Evolutionary conservation across 2,113 vertebrate genomes (phyloP), one percentile per base, ranked within the genome.

Genomic region (Axis porcinus): DNA sequence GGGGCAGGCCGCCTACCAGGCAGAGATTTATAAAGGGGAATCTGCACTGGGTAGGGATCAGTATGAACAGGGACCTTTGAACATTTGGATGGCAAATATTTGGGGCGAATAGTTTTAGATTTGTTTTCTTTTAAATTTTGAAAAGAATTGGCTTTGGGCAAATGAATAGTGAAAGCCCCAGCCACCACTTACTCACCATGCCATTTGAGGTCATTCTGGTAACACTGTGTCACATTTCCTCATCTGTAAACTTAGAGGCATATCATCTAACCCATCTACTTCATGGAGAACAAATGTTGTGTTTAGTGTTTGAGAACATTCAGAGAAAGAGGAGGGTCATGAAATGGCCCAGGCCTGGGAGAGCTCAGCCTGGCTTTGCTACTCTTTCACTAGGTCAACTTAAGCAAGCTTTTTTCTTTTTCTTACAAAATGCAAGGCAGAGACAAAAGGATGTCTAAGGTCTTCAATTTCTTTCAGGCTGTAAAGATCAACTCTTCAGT

Each of bases 291-390:
- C 89, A 95, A 97, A 88, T 54, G 17, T 8, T 67, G 55, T 52
- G 25, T 70, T 95, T 47, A 97, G 55, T 97, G 54, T 97, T 96
- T 92, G 86, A 90, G 81, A 97, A 96, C 84, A 92, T 57, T 21
- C 14, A 85, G 58, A 58, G 79, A 87, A 86, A 94, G 67, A 74
- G 14, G 76, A 36, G 54, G 23, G 12, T 50, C 33, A 54, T 83
- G 91, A 62, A 60, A 79, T 30, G 36, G 57, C 52, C 16, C 5
- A 13, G 79, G n/a, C 54, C 76, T 43, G 52, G 55, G 27, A 91
- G 52, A 84, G 2, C 40, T 64, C 84, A 92, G 74, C 16, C n/a
- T 67, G 57, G 16, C 54, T 91, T 86, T 84, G 45, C 88, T 76
- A 52, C 33, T 28, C 36, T 96, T 62, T 93, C 16, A 19, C 82